phyloP scores from a whole-genome alignment of 2,797 vertebrate genomes.

The Simalia tracyae region DNA sequence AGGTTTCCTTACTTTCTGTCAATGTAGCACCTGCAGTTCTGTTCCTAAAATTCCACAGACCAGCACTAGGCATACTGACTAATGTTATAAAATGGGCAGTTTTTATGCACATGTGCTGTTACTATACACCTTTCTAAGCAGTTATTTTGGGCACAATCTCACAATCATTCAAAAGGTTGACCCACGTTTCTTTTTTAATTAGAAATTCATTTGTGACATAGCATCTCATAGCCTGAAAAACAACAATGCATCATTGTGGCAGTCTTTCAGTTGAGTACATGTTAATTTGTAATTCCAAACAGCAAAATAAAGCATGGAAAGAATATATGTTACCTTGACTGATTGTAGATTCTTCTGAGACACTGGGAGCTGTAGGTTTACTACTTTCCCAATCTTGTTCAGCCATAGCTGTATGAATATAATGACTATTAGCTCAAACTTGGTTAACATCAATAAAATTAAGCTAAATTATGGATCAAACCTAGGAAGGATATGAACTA shows the following conservation, averaged over 20 bases:
- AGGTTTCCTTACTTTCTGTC: not conserved
- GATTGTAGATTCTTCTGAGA: slow-evolving; percentile 37
- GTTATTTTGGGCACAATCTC: not conserved
- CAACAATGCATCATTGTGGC: not conserved
- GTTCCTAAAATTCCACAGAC: not conserved
- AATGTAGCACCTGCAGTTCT: not conserved
- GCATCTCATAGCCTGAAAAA: not conserved
- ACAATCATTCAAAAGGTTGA: not conserved
- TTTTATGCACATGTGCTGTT: not conserved
- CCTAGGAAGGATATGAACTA: not conserved
- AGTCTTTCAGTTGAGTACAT: not conserved
- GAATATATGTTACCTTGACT: slow-evolving; percentile 51
- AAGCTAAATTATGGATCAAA: not conserved
- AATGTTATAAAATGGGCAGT: not conserved
- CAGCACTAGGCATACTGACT: not conserved
- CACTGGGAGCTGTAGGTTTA: slow-evolving; percentile 27
- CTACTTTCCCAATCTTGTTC: slow-evolving; percentile 52
- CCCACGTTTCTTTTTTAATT: not conserved
- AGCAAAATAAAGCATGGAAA: not conserved
- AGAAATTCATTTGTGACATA: not conserved
- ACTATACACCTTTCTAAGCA: not conserved
- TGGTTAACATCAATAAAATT: too few relatives aligned
- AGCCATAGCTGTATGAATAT: slow-evolving; percentile 40
- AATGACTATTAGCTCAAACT: too few relatives aligned
- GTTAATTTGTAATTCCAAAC: slow-evolving; percentile 4